Conservation (phyloP, 2,113 vertebrate genomes). For the Macquaria australasica region DNA sequence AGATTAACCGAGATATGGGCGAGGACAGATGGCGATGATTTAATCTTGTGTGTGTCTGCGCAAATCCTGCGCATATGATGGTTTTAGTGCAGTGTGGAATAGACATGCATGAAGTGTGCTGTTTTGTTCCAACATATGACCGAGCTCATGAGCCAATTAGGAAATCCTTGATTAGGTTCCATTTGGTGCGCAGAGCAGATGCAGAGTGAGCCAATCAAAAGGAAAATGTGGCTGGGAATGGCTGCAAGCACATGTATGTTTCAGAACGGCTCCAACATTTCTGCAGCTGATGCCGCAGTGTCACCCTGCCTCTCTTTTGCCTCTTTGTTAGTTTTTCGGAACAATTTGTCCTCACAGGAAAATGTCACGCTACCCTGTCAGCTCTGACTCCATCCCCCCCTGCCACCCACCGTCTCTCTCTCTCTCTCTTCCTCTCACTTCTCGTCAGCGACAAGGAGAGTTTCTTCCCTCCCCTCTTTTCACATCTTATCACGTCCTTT, state of each 20-base stretch:
- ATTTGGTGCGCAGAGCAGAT: slow-evolving; percentile 11
- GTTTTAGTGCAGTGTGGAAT: slow-evolving; percentile 31
- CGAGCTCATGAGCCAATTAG: slow-evolving; percentile 63
- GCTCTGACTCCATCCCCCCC: slow-evolving; percentile 57
- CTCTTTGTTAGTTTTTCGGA: slow-evolving; percentile 76
- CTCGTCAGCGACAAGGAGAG: slow-evolving; percentile 18
- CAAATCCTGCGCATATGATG: slow-evolving; percentile 71
- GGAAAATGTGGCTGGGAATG: not conserved
- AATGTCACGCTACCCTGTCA: slow-evolving; percentile 81
- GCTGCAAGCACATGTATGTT: not conserved
- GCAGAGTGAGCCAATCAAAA: slow-evolving; percentile 28
- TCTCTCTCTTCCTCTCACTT: slow-evolving; percentile 46
- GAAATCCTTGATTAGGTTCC: slow-evolving; percentile 60
- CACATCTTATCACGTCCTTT: slow-evolving; percentile 59
- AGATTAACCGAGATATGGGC: slow-evolving; percentile 76
- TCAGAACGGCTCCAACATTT: slow-evolving; percentile 20
- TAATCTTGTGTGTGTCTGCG: slow-evolving; percentile 61
- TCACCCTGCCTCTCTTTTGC: slow-evolving; percentile 65
- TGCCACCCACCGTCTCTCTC: slow-evolving; percentile 21
- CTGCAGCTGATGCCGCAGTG: slow-evolving; percentile 66
- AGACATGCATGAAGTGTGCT: slow-evolving; percentile 38
- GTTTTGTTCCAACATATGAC: slow-evolving; percentile 46
- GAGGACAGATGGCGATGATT: slow-evolving; percentile 73
- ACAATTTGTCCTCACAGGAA: slow-evolving; percentile 79
- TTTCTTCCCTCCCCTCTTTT: slow-evolving; percentile 50